These are phyloP conservation scores for Chaetorhynchus papuensis DNA, from an alignment of 2,113 vertebrate genomes.

Conservation along the genomic window DNA sequence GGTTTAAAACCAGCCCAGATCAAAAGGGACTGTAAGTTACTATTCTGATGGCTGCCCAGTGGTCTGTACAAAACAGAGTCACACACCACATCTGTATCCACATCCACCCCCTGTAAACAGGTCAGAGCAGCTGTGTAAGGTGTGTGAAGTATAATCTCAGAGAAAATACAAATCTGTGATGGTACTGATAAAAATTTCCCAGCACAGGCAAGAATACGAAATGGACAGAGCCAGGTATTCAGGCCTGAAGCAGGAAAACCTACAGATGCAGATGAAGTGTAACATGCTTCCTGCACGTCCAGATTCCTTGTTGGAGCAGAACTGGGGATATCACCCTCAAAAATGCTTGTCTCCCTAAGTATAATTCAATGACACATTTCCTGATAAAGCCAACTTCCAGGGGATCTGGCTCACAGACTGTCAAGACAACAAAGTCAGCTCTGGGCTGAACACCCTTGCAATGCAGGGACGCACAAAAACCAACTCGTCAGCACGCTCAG, in stretches of 20 bases:
- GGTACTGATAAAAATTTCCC: slow-evolving; percentile 59
- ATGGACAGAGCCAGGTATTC: slow-evolving; percentile 60
- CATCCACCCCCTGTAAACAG: slow-evolving; percentile 25
- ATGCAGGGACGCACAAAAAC: slow-evolving; percentile 18
- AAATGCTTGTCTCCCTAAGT: not conserved
- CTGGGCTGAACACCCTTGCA: slow-evolving; percentile 30
- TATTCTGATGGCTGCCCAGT: not conserved
- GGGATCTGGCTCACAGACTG: slow-evolving; percentile 54
- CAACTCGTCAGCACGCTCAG: slow-evolving; percentile 9
- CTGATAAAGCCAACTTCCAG: slow-evolving; percentile 50
- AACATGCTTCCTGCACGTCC: slow-evolving; percentile 30
- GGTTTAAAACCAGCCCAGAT: slow-evolving; percentile 36
- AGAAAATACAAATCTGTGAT: slow-evolving; percentile 59
- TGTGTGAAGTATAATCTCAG: slow-evolving; percentile 13
- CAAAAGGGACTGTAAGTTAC: slow-evolving; percentile 24
- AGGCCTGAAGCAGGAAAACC: slow-evolving; percentile 62
- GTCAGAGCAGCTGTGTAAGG: slow-evolving; percentile 48
- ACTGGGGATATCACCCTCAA: slow-evolving; percentile 29
- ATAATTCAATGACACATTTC: slow-evolving; percentile 30
- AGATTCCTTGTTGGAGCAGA: slow-evolving; percentile 49
- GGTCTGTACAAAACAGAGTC: slow-evolving; percentile 6
- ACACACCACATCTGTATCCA: not conserved
- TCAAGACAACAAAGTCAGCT: slow-evolving; percentile 25
- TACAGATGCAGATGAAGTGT: slow-evolving; percentile 54
- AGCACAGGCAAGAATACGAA: slow-evolving; percentile 45